Base-by-base conservation (phyloP, 2,888 invertebrate genomes). In the Ypsolopha scabrella region DNA sequence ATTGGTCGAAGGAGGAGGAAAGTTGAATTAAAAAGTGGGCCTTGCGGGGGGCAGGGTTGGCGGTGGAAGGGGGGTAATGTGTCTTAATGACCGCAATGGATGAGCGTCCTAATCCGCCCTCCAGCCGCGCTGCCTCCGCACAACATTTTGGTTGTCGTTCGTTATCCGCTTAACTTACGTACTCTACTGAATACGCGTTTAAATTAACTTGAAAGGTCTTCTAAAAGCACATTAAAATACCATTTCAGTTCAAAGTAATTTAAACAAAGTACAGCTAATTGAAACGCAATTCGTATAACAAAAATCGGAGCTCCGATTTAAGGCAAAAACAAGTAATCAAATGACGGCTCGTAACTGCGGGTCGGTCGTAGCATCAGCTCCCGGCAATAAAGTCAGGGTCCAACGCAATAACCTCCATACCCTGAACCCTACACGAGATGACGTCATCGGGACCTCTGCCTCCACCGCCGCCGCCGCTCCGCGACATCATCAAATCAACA, bases 51-150 rank as follows among this genome's bases (percentile, higher is more conserved):
- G 57, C 53, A 37, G 55, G 24, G 48, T 49, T 61, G 54, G 54
- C 52, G 50, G 50, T 52, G 55, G 57, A 60, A 65, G 62, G 61
- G 58, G 72, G 70, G 75, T 77, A 75, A 83, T 82, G 83, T 82
- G 76, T 83, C 85, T 85, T 86, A 87, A 86, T 87, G 86, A 86
- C 85, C 85, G 70, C 83, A 79, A 79, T 77, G 81, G 83, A 81
- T 83, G 79, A 80, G 73, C 72, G 64, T 55, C 67, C 64, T 80
- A 82, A 83, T 82, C 83, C 78, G 67, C 63, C 69, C 70, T 67
- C 70, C 63, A 63, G 62, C 61, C 52, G 53, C 55, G 57, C 58
- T 48, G 47, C 41, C 41, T 58, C 68, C 70, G 62, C 68, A 61
- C 71, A 75, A 75, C 75, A 77, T 80, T 78, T 72, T 68, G 70